Evolutionary conservation across 2,888 invertebrate species (phyloP).

Genomic region (Barypeithes pellucidus): DNA sequence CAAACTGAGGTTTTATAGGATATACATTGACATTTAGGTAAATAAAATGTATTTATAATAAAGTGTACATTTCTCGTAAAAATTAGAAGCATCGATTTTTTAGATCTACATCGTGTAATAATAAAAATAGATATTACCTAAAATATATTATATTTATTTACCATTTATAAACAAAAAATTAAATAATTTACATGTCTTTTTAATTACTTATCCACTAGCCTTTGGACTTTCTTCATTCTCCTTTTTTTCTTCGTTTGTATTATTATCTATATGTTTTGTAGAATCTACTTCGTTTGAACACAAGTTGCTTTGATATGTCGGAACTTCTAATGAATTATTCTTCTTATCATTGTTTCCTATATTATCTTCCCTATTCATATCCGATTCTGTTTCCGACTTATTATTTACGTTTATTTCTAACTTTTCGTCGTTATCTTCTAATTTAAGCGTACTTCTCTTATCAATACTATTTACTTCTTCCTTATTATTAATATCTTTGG

Average conservation of each 20-base stretch:
- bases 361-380: background rate
- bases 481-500: constrained; percentile 2
- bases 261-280: background rate
- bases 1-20: too few relatives aligned
- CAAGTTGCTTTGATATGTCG: background rate
- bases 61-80: too few relatives aligned
- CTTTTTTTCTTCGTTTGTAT: background rate
- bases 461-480: constrained; percentile 1
- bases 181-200: constrained; percentile 5
- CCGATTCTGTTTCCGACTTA: background rate
- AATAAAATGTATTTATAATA: too few relatives aligned
- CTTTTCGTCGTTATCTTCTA: constrained; percentile 10
- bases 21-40: too few relatives aligned
- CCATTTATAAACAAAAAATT: constrained; percentile 6
- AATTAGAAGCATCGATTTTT: too few relatives aligned
- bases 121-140: constrained; percentile 2
- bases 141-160: constrained; percentile 10
- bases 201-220: constrained; percentile 11
- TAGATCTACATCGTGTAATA: too few relatives aligned
- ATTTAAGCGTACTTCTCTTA: background rate
- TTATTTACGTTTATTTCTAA: background rate
- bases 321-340: background rate
- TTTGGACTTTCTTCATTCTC: constrained; percentile 1
- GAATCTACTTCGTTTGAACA: background rate
- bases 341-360: background rate